Base-by-base conservation (phyloP, 2,113 vertebrate species). In the Mustelus asterias region DNA sequence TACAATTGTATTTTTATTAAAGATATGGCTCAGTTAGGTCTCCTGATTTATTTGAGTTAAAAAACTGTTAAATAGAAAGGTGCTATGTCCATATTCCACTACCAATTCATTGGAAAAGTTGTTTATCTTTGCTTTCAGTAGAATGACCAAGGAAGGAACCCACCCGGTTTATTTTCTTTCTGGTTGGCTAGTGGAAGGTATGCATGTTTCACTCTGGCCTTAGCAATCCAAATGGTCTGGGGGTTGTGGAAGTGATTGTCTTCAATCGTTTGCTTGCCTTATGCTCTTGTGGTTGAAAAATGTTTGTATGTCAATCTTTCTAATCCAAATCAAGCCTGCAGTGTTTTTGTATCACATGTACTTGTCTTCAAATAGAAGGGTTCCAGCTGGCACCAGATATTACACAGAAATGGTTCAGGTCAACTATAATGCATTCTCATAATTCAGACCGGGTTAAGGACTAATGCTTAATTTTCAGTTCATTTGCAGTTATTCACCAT, bases 141-240 rank as follows among this genome's bases (percentile, higher is more conserved):
- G 85, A 67, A 24, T 41, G 60, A 41, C 7, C 3, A 67, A 69
- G 20, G 24, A 94, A 94, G 65, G 18, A 37, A 94, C 37, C 41
- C 37, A 3, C 3, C 69, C 20, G 6, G 37, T 41, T 65, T 22
- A 41, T 67, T 67, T 41, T 22, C 20, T 26, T 69, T 69, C n/a
- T 44, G 37, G 65, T 44, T 10, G 22, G 44, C 20, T 69, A 22
- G 20, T 41, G 20, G 65, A 44, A 94, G 65, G 24, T 94, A 26
- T 94, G 33, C 7, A n/a, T 67, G 20, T 94, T 37, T 9, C 18
- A 69, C 5, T 69, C 33, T 6, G n/a, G 92, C 37, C 54, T 90
- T 90, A 24, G 88, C 54, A 90, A 54, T 58, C 26, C 88, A 90
- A 44, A 90, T 90, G 54, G 54, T 69, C n/a, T 94, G 65, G 92